Evolutionary conservation across 1,140 invertebrate species (phyloP), one percentile per base, ranked within the genome.

Genomic region (Nasonia longicornis): DNA sequence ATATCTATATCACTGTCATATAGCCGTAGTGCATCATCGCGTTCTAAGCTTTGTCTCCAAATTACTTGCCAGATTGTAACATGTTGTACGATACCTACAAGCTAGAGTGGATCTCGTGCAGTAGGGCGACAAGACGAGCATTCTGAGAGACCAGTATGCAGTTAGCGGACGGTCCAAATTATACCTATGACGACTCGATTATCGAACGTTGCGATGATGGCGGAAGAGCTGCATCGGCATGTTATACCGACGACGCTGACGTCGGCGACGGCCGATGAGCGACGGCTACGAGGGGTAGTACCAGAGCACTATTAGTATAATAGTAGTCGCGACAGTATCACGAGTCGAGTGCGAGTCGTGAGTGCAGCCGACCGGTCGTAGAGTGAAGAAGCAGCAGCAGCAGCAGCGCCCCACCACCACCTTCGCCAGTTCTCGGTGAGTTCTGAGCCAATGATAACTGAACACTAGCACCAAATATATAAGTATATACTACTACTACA

Each of bases 361-460:
- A 58, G 52, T n/a, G 52, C 52, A 58, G 20, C 52, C 20, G 52
- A 14, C 52, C 20, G 52, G 52, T n/a, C 52, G 52, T 58, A 58
- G 52, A 7, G 7, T 38, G 4, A 38, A 7, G 26, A 26, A 38
- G 35, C 38, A 42, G 7, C 38, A 42, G 38, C 8, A 8, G 10
- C 38, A 42, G 4, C 38, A 22, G 31, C 31, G 31, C 31, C 2
- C 26, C 26, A 26, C 26, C 58, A 6, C 66, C 69, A 71, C 35
- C 31, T 35, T 6, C 67, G 10, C 35, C 14, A 58, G 52, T 35
- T 58, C 52, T 10, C 69, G 69, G 69, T 71, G 69, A 71, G 69
- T 71, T 14, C 16, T 71, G 31, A 69, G 52, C 69, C 35, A 71
- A 71, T 35, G 29, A 71, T 38, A 71, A 29, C 69, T 69, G 3